Base-by-base conservation (phyloP, 1,140 invertebrate genomes). In the Drosophila tsacasi region DNA sequence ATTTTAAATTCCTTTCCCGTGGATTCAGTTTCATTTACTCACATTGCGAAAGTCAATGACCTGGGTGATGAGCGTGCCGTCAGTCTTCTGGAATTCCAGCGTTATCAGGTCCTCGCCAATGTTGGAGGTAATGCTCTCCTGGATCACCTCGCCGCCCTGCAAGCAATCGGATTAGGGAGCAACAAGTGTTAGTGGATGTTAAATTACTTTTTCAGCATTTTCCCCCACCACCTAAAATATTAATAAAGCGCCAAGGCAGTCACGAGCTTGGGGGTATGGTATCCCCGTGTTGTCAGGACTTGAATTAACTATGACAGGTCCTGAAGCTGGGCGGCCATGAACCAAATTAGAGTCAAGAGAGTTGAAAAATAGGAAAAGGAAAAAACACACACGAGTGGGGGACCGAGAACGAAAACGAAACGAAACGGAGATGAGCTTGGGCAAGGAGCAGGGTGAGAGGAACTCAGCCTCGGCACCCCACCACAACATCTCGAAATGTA, bases 31-130 rank as follows among this genome's bases (percentile, higher is more conserved):
- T 7, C 1, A 3, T 23, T n/a, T 42, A 95, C 96, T 96, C 95
- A 98, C 97, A 94, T 97, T 97, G 94, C 96, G 96, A 93, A 98
- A 99, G 93, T 99, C 98, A 65, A 99, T 97, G 37, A 99, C 95
- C 93, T 98, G 97, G 10, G 97, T 98, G 32, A 99, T 95, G 75
- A 97, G 94, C 12, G 98, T 98, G 52, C 98, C 98, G 93, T 99
- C 98, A 5, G 97, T 96, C 69, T 97, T 95, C 92, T 97, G 96
- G 90, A 98, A 98, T 92, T 98, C 97, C 62, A 99, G 93, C 12
- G 95, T 96, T 50, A 99, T 96, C 27, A 97, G 96, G 93, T 99
- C 97, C 77, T 98, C 97, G 42, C 95, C 96, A 50, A 97, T 96
- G 93, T 99, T 99, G 17, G 97, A 97, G 71, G 95, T 95, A 92